phyloP scores from a whole-genome alignment of 1,140 invertebrate genomes.

The Leptopilina clavipes region DNA sequence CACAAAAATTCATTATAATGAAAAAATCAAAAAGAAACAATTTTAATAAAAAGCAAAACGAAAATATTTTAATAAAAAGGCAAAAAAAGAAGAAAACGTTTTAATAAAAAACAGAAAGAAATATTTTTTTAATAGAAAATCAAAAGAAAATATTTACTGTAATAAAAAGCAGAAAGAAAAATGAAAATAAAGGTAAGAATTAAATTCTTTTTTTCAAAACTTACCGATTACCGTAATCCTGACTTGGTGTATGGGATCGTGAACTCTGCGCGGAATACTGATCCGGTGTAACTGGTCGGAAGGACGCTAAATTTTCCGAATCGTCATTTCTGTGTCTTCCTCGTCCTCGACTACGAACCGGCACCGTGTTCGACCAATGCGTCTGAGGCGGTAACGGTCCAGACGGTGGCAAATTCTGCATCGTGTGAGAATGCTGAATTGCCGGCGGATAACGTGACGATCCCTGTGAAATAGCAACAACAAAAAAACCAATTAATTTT shows the following conservation, averaged over 20 bases:
- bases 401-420: conserved; percentile 66
- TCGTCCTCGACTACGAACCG: conserved; percentile 72
- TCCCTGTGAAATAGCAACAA: conserved; percentile 51
- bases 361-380: conserved; percentile 74
- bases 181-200: conserved; percentile 8
- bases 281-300: conserved; percentile 76
- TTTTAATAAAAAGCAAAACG: background rate
- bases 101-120: background rate
- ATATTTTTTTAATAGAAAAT: background rate
- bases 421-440: conserved; percentile 67
- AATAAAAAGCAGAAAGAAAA: background rate
- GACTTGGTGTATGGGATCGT: conserved; percentile 74
- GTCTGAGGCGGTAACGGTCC: conserved; percentile 60
- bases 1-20: no score
- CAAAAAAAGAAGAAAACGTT: no score
- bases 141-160: background rate
- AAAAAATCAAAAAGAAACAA: no score
- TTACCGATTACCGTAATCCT: conserved; percentile 69
- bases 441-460: conserved; percentile 57
- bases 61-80: no score
- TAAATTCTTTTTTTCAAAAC: background rate
- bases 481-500: background rate
- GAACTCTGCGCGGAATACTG: conserved; percentile 73
- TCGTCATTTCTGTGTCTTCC: conserved; percentile 74
- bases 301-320: conserved; percentile 61